phyloP scores from a whole-genome alignment of 1,140 invertebrate species.

The Sminthurinus signatus region DNA sequence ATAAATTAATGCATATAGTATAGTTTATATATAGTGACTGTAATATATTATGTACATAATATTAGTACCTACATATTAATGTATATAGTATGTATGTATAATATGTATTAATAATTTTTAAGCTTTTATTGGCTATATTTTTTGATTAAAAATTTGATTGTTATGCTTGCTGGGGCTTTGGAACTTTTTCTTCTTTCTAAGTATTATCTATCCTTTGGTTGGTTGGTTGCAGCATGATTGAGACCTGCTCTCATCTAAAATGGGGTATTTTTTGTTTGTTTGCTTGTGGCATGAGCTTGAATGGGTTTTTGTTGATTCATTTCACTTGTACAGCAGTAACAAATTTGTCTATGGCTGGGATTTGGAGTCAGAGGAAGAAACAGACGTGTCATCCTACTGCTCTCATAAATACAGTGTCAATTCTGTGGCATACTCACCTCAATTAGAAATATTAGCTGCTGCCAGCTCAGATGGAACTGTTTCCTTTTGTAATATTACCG shows the following conservation, averaged over 20 bases:
- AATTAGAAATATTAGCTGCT: conserved; percentile 58
- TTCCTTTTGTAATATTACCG: conserved; percentile 59
- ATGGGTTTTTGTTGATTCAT: conserved; percentile 33
- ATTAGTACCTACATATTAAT: no score
- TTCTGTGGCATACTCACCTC: conserved; percentile 59
- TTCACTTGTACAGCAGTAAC: conserved; percentile 37
- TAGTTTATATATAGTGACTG: no score
- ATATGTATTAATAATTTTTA: background rate
- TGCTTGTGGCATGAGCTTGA: conserved; percentile 33
- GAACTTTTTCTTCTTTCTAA: no score
- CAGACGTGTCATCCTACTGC: conserved; percentile 50
- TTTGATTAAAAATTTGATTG: background rate
- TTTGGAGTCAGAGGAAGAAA: conserved; percentile 44
- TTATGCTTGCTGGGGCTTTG: background rate
- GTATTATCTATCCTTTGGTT: no score
- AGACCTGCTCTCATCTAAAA: conserved; percentile 2
- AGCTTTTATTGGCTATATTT: background rate
- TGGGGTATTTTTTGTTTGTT: conserved; percentile 20
- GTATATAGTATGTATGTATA: no score
- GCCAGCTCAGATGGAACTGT: conserved; percentile 66
- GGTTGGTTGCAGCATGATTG: background rate
- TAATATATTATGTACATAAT: no score
- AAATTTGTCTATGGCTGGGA: conserved; percentile 40
- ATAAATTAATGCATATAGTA: no score
- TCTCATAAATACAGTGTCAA: conserved; percentile 59